Evolutionary conservation across 2,113 vertebrate genomes (phyloP).

Genomic region (Cephalopholis sonnerati): DNA sequence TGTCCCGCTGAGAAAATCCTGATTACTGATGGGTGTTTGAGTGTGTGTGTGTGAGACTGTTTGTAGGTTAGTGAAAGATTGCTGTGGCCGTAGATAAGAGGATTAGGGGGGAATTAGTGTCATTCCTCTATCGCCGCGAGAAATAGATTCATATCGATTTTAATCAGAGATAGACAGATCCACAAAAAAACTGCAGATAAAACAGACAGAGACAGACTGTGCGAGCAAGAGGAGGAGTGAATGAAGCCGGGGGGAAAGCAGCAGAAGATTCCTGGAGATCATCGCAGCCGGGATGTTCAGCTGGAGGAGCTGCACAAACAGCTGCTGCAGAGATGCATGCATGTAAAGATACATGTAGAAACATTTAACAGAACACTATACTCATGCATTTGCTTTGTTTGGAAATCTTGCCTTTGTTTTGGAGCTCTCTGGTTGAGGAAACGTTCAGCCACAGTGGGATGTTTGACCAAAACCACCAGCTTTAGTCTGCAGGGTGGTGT

Average conservation of each 20-base stretch:
- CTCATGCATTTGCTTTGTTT: neutral
- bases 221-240: neutral
- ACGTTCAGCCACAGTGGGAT: constrained; percentile 32
- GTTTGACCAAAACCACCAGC: constrained; percentile 20
- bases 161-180: constrained; percentile 77
- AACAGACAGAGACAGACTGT: constrained; percentile 28
- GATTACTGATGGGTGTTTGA: constrained; percentile 68
- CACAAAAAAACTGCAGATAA: constrained; percentile 33
- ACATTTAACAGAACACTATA: neutral
- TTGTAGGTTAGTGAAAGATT: constrained; percentile 84
- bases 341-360: neutral
- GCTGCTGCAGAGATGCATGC: constrained; percentile 3
- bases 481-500: constrained; percentile 19
- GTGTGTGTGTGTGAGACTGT: constrained; percentile 55
- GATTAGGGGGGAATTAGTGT: constrained; percentile 85
- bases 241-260: neutral
- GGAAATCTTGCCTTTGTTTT: neutral
- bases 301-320: constrained; percentile 19
- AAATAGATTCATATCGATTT: constrained; percentile 83
- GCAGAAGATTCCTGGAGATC: constrained; percentile 31
- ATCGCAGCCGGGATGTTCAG: constrained; percentile 19
- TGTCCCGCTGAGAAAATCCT: constrained; percentile 66
- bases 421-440: constrained; percentile 19
- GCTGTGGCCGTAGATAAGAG: constrained; percentile 79
- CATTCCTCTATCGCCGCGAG: constrained; percentile 76